phyloP scores from a whole-genome alignment of 2,888 invertebrate species.

The Andrena minutula region DNA sequence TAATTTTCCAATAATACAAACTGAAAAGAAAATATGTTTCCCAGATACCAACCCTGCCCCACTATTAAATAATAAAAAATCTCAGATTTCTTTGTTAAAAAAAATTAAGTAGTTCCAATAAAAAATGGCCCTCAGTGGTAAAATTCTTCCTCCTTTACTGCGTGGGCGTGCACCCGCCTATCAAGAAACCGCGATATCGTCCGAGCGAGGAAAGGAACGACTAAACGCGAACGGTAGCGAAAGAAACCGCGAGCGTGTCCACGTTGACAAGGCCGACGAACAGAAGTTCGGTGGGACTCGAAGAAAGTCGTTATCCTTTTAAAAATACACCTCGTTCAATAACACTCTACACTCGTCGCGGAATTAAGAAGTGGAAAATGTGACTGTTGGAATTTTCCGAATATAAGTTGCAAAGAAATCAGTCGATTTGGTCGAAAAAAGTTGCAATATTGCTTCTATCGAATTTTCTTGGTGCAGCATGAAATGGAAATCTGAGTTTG shows the following conservation, averaged over 20 bases:
- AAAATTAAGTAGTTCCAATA: neutral
- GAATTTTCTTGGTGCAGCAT: too few species aligned
- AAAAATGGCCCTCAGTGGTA: conserved; percentile 1
- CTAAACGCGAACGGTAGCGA: conserved; percentile 26
- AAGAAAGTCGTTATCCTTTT: neutral
- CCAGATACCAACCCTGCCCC: too few species aligned
- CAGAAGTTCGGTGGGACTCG: neutral
- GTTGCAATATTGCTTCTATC: too few species aligned
- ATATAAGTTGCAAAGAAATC: neutral
- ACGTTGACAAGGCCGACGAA: conserved; percentile 22
- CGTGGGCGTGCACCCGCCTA: conserved; percentile 13
- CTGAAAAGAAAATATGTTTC: neutral
- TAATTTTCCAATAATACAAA: neutral
- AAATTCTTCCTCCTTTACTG: conserved; percentile 19
- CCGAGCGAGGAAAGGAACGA: neutral
- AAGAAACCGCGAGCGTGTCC: conserved; percentile 43
- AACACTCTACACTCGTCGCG: too few species aligned
- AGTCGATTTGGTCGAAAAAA: too few species aligned
- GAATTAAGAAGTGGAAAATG: too few species aligned
- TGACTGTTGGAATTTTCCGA: too few species aligned
- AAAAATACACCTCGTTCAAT: neutral
- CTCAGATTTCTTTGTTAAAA: neutral
- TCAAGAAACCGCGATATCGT: conserved; percentile 48
- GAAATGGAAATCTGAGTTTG: too few species aligned
- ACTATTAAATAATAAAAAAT: too few species aligned